Evolutionary conservation across 2,797 vertebrate species (phyloP), one percentile per base, ranked within the genome.

Genomic region (Perodicticus potto): DNA sequence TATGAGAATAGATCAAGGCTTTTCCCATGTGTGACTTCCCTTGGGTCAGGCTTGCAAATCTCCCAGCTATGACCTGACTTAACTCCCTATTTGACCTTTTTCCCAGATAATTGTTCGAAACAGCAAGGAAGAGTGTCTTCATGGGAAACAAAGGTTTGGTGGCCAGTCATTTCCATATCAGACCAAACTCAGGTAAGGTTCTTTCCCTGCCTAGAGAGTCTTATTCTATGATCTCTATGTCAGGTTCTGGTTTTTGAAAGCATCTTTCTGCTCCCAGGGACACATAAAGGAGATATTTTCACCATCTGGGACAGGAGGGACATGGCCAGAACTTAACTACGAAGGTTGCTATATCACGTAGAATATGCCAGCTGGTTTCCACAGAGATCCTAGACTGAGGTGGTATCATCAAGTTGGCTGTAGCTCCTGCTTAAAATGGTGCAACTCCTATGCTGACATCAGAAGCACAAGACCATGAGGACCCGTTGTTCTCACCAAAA

Each of bases 21-120:
- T 86, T 83, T 20, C 11, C 82, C 49, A 57, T 4, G 17, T 83
- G 61, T 59, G 49, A 91, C 49, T 74, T 61, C 14, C 34, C 63
- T 77, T 76, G n/a, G 43, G 29, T 90, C n/a, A 94, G 70, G 29
- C 55, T 93, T 78, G 45, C 11, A 76, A 40, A 89, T 74, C 23
- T 88, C 22, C 77, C 45, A 87, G 43, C n/a, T 85, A 12, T 85
- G 34, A 87, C n/a, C 25, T 76, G 22, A 95, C 73, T 74, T 86
- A 40, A 94, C 86, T 87, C 34, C 70, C 25, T 34, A 0, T 72
- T 43, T 78, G 45, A 19, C 57, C 53, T 23, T 93, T 23, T 29
- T 91, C 32, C 69, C 82, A 93, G 59, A n/a, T 69, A 29, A 86
- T 4, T 80, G 37, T 77, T 63, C 69, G 34, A 55, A 37, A 82